A percentile compares a stretch with the other conserved stretches of the same genome.
Evolutionary conservation across 2,797 vertebrate genomes (phyloP).

Genomic region (Poliocrania exsul): DNA sequence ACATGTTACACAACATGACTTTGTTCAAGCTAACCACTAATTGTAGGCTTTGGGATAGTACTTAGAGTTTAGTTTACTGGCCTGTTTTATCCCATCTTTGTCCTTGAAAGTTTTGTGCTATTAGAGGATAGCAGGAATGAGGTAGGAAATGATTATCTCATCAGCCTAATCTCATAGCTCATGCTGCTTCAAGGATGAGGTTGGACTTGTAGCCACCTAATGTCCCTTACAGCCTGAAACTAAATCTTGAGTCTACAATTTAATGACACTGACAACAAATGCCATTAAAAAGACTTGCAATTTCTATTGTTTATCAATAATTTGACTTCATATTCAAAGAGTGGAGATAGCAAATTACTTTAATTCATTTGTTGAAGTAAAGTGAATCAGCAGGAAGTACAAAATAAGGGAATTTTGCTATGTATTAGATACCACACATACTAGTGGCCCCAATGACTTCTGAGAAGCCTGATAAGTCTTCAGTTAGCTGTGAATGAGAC

Average conservation of each 20-base stretch:
- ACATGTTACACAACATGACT: slow-evolving; percentile 12
- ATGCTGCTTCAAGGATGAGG: neutral
- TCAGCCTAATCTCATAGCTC: neutral
- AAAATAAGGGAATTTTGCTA: neutral
- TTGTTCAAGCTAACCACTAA: slow-evolving; percentile 24
- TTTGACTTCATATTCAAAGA: neutral
- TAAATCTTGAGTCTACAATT: neutral
- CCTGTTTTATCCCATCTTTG: neutral
- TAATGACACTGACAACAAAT: neutral
- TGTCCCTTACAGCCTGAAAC: neutral
- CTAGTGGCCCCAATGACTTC: neutral
- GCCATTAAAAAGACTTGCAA: neutral
- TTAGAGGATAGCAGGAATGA: neutral
- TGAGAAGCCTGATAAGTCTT: neutral
- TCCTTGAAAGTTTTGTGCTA: neutral
- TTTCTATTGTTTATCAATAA: neutral
- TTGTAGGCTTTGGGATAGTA: neutral
- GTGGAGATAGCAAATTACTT: neutral
- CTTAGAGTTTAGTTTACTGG: neutral
- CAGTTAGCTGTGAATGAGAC: neutral
- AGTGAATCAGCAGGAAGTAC: neutral
- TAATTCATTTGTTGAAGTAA: neutral
- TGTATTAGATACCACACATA: neutral
- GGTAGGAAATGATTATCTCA: neutral
- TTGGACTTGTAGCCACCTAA: neutral